Evolutionary conservation across 1,140 invertebrate genomes (phyloP).

Genomic region (Aphaenogaster rudis): DNA sequence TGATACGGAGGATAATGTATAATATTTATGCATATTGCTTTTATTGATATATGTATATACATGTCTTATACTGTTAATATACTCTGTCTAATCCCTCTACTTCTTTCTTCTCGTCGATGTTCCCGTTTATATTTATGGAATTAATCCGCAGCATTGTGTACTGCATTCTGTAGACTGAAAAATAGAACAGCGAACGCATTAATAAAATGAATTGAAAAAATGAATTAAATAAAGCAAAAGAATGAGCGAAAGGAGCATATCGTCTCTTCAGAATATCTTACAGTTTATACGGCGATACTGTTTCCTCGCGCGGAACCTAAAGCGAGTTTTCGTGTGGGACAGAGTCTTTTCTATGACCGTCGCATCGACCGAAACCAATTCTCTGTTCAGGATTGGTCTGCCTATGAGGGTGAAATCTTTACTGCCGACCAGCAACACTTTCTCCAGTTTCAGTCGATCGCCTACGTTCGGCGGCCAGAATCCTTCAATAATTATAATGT

Average conservation of each 20-base stretch:
- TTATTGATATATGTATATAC: slow-evolving; percentile 7
- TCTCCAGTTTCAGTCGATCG: slow-evolving; percentile 94
- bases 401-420: slow-evolving; percentile 95
- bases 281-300: slow-evolving; percentile 92
- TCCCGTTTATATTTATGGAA: slow-evolving; percentile 88
- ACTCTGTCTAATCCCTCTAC: slow-evolving; percentile 84
- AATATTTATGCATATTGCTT: not conserved
- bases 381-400: slow-evolving; percentile 92
- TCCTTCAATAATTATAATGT: slow-evolving; percentile 94
- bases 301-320: slow-evolving; percentile 92
- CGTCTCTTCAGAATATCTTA: slow-evolving; percentile 81
- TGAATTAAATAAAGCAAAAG: not conserved
- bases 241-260: not conserved
- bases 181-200: slow-evolving; percentile 63
- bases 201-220: not conserved
- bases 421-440: slow-evolving; percentile 94
- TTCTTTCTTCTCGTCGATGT: slow-evolving; percentile 84
- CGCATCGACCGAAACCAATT: slow-evolving; percentile 92
- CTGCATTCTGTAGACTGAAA: slow-evolving; percentile 89
- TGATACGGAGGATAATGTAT: not conserved
- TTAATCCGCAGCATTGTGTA: slow-evolving; percentile 93
- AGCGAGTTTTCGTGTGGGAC: slow-evolving; percentile 93
- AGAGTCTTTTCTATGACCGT: slow-evolving; percentile 97
- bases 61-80: slow-evolving; percentile 73
- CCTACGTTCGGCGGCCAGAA: slow-evolving; percentile 94